These are phyloP conservation scores for Poeciliopsis presidionis DNA, from an alignment of 2,797 vertebrate species.

Conservation along the genomic window DNA sequence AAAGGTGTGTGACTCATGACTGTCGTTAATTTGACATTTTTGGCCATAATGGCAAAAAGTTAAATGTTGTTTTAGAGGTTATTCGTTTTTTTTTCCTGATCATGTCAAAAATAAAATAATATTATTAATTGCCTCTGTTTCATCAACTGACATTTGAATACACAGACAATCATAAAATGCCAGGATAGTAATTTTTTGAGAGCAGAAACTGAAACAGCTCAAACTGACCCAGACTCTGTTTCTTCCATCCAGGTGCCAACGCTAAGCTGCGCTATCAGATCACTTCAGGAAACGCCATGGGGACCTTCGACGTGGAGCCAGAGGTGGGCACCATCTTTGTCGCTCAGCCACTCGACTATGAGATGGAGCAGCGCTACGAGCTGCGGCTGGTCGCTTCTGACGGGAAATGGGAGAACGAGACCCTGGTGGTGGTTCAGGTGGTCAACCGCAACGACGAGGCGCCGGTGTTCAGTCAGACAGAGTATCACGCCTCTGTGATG, in stretches of 20 bases:
- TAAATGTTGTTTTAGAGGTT: background rate
- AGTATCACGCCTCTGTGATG: slow-evolving; percentile 83
- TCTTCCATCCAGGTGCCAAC: slow-evolving; percentile 80
- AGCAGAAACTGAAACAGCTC: background rate
- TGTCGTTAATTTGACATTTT: too few species aligned
- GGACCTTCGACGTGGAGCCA: slow-evolving; percentile 88
- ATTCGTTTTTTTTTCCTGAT: background rate
- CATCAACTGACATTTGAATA: background rate
- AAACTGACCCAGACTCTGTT: background rate
- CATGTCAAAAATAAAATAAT: background rate
- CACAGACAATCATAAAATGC: background rate
- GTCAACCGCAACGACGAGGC: slow-evolving; percentile 90
- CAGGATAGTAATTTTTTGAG: background rate
- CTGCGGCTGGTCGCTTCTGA: slow-evolving; percentile 88
- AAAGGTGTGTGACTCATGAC: too few species aligned
- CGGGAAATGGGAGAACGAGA: slow-evolving; percentile 92
- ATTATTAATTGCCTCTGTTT: background rate
- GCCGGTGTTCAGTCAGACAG: slow-evolving; percentile 85
- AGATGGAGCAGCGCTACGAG: slow-evolving; percentile 83
- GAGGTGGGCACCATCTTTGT: slow-evolving; percentile 87
- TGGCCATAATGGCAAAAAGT: background rate
- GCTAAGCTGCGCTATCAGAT: slow-evolving; percentile 91
- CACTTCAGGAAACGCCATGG: slow-evolving; percentile 86
- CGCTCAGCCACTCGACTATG: slow-evolving; percentile 87
- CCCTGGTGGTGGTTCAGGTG: slow-evolving; percentile 82